A percentile compares a stretch with the other conserved stretches of the same genome.
Evolutionary conservation across 2,888 invertebrate species (phyloP).

Genomic region (Drosophila siamana): DNA sequence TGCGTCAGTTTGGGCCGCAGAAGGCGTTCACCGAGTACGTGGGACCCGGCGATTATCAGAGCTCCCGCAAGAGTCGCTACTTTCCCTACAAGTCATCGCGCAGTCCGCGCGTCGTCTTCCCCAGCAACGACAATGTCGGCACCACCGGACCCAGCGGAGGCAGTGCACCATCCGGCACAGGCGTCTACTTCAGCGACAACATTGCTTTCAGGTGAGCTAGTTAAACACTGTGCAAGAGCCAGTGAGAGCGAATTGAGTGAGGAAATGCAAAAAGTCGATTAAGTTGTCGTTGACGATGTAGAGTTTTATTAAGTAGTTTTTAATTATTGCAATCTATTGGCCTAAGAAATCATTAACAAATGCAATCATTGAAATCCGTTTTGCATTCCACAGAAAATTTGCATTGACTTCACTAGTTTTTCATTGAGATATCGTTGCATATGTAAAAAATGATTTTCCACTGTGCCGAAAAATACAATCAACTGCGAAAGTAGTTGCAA

Average conservation of each 20-base stretch:
- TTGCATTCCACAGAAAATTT: no score
- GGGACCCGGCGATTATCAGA: conserved; percentile 79
- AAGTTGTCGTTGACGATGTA: background rate
- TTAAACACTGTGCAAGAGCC: background rate
- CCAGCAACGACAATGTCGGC: conserved; percentile 83
- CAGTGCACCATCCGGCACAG: conserved; percentile 74
- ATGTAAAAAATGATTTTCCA: no score
- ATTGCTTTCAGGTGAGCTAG: conserved; percentile 84
- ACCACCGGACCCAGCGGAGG: conserved; percentile 81
- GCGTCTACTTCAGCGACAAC: conserved; percentile 84
- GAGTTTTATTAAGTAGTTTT: background rate
- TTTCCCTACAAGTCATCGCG: conserved; percentile 84
- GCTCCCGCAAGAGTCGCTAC: conserved; percentile 83
- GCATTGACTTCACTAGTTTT: no score
- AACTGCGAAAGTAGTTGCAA: no score
- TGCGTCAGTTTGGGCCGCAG: conserved; percentile 79
- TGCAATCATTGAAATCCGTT: no score
- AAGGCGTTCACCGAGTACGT: conserved; percentile 84
- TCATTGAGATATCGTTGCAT: background rate
- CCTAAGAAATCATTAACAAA: no score
- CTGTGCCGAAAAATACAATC: no score
- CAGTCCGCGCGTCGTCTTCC: conserved; percentile 85
- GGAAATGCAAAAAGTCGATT: background rate
- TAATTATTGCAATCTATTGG: background rate
- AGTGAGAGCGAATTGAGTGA: background rate